Conservation (phyloP, 2,113 vertebrate species). For the Cheilinus undulatus region DNA sequence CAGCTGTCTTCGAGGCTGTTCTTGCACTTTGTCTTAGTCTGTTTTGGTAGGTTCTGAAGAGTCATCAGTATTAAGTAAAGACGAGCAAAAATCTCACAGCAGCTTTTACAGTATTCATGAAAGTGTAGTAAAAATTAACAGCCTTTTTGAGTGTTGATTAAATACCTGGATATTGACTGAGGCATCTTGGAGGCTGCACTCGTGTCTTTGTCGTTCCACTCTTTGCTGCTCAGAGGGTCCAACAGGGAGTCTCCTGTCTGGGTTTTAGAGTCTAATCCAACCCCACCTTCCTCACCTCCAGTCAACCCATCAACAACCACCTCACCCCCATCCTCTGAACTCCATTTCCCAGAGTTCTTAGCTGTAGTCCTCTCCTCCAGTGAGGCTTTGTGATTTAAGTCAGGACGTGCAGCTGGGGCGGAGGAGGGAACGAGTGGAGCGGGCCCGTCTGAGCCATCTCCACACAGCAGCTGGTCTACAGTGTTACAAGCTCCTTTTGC, state of each 20-base stretch:
- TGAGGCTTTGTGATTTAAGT: conserved; percentile 58
- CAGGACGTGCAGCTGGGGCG: conserved; percentile 47
- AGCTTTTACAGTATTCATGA: not conserved
- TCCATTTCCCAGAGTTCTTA: conserved; percentile 45
- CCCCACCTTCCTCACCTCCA: conserved; percentile 59
- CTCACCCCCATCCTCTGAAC: conserved; percentile 66
- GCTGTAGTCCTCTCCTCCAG: conserved; percentile 71
- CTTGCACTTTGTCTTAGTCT: too few species aligned
- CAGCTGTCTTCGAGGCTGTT: too few species aligned
- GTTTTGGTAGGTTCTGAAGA: too few species aligned
- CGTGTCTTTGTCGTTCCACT: conserved; percentile 85
- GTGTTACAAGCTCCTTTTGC: conserved; percentile 50
- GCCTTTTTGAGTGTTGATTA: not conserved
- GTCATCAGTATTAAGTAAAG: too few species aligned
- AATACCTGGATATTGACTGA: conserved; percentile 86
- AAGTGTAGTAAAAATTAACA: not conserved
- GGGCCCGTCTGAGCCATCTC: conserved; percentile 80
- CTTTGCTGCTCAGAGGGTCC: conserved; percentile 83
- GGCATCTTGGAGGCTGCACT: conserved; percentile 80
- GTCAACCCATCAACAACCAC: conserved; percentile 19
- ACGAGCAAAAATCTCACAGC: too few species aligned
- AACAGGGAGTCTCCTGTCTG: conserved; percentile 74
- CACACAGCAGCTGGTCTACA: conserved; percentile 88
- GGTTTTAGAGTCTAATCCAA: conserved; percentile 72
- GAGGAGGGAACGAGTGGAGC: conserved; percentile 75